These are phyloP conservation scores for Polietes domitor DNA, from an alignment of 2,888 invertebrate genomes.

Conservation along the genomic window DNA sequence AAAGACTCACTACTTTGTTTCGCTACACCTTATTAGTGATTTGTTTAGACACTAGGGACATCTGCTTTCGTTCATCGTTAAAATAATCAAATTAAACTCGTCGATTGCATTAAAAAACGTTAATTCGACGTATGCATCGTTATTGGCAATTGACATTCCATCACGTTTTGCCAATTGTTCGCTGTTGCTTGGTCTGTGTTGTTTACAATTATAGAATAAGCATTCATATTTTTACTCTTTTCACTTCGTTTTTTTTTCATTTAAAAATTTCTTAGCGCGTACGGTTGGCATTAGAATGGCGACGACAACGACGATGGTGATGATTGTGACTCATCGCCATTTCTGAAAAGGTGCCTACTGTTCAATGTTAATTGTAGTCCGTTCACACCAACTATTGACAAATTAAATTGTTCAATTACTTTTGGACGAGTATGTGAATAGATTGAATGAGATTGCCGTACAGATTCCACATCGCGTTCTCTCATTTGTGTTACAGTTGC, in stretches of 20 bases:
- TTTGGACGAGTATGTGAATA: neutral
- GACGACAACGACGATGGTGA: no score
- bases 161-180: slow-evolving; percentile 56
- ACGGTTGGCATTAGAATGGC: slow-evolving; percentile 26
- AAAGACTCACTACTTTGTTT: no score
- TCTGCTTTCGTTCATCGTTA: neutral
- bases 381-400: neutral
- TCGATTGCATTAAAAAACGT: neutral
- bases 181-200: no score
- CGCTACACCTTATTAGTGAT: no score
- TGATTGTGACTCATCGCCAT: slow-evolving; percentile 50
- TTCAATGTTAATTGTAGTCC: slow-evolving; percentile 9
- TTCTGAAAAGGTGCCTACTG: slow-evolving; percentile 16
- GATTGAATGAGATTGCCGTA: neutral
- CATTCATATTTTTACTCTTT: slow-evolving; percentile 1
- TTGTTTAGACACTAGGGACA: no score
- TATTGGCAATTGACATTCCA: slow-evolving; percentile 51
- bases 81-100: neutral
- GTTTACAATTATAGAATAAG: neutral
- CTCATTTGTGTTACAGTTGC: no score
- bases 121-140: neutral
- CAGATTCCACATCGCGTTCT: neutral
- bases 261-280: slow-evolving; percentile 36
- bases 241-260: slow-evolving; percentile 2
- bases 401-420: neutral